These are phyloP conservation scores for Bolinopsis microptera DNA, from an alignment of 37 sponge, comb jelly and placozoan genomes.

Conservation along the genomic window DNA sequence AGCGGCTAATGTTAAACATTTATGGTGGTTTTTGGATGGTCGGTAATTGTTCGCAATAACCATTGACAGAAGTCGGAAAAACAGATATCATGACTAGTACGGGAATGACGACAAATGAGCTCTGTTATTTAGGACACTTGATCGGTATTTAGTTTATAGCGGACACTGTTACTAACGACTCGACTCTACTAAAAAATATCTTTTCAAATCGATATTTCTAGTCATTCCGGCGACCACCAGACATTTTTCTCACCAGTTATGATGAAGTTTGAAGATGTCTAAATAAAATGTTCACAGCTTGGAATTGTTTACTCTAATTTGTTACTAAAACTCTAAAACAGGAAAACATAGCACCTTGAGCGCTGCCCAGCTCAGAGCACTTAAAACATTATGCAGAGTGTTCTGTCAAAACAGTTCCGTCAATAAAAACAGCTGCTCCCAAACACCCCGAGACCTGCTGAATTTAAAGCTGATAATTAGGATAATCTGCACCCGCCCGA, in stretches of 20 bases:
- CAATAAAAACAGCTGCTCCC: background rate
- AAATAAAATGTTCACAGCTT: background rate
- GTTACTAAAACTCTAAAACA: background rate
- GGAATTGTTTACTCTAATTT: background rate
- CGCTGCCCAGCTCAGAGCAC: background rate
- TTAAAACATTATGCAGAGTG: background rate
- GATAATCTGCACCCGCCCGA: no score
- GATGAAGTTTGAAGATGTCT: no score
- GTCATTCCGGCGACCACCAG: background rate
- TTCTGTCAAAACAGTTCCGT: background rate
- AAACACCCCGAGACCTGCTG: background rate
- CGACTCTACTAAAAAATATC: background rate
- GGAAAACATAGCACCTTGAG: background rate
- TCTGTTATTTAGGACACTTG: no score
- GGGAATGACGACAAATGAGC: no score
- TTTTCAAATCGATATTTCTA: background rate
- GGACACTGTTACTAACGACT: background rate
- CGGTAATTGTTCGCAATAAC: no score
- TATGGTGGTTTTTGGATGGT: no score
- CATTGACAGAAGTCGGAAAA: no score
- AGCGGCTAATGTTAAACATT: no score
- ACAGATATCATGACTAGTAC: no score
- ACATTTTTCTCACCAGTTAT: no score
- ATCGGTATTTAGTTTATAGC: background rate
- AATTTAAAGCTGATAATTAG: background rate